Percentiles rank a stretch among this genome's conserved stretches.
Conservation (phyloP, 2,113 vertebrate genomes). For the Sylvietta virens region DNA sequence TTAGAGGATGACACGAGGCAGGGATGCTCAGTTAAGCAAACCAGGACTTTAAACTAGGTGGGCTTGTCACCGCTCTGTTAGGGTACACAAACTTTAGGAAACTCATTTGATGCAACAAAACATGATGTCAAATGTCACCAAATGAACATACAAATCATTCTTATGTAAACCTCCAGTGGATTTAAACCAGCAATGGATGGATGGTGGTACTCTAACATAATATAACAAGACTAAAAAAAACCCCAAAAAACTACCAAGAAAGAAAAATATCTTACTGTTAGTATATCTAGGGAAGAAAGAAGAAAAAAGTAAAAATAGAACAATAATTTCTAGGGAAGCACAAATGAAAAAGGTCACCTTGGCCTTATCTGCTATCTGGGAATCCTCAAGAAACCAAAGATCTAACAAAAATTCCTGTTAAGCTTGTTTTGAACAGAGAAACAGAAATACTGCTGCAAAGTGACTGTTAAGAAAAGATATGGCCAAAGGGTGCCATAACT, state of each 20-base stretch:
- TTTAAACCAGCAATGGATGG: neutral
- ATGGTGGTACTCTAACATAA: neutral
- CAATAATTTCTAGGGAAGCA: neutral
- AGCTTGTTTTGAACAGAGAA: neutral
- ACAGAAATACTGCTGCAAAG: neutral
- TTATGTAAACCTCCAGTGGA: neutral
- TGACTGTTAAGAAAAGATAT: neutral
- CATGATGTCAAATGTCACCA: rapidly evolving
- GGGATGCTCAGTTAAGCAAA: neutral
- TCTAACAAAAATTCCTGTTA: neutral
- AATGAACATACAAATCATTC: neutral
- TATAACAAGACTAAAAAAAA: neutral
- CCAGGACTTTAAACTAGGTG: neutral
- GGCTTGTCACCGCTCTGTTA: too few species aligned
- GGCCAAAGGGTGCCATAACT: neutral
- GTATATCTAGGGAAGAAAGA: neutral
- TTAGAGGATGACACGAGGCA: neutral
- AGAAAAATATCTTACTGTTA: neutral
- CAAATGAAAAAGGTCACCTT: neutral
- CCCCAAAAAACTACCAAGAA: neutral
- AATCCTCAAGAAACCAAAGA: neutral
- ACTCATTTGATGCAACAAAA: neutral
- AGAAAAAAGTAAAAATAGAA: neutral
- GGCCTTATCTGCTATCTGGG: neutral
- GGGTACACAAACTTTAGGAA: neutral